Base-by-base conservation (phyloP, 2,888 invertebrate genomes). In the Halictus quadricinctus region DNA sequence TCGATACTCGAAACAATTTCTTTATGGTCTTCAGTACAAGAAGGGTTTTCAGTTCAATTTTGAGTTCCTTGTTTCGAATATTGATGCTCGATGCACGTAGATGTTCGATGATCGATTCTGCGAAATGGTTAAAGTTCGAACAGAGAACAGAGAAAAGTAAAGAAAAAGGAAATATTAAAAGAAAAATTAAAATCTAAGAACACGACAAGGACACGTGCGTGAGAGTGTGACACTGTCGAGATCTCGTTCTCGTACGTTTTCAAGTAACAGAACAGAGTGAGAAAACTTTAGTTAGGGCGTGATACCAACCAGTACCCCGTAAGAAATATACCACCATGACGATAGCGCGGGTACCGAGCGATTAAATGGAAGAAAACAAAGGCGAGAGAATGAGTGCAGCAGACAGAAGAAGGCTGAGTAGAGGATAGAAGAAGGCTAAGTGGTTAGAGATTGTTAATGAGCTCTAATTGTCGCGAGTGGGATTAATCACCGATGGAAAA, bases 281-380 rank as follows among this genome's bases (percentile, higher is more conserved):
- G 87, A 88, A 88, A 88, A 88, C 89, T 85, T 85, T 86, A 80
- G 92, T 92, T 89, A 79, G 92, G 92, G 90, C 91, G 87, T 93
- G 93, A 94, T 94, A 94, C 94, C 94, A 94, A 94, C 94, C 92
- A 93, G 92, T 88, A 94, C 91, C 93, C 89, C 88, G 91, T 92
- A 92, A 91, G 88, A 87, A 88, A 92, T 91, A 79, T 92, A 91
- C 92, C 93, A 93, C 92, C 93, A 92, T 86, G 90, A 92, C 89
- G 90, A 88, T 70, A 76, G 64, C 64, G 64, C 29, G 70, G 10
- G 13, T 25, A 25, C 25, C 60, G 48, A 21, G 5, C 43, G 60
- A 15, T 48, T 46, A 13, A 18, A 69, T 43, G 50, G 48, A 72
- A 18, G 29, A 29, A 50, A 73, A 15, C 15, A 18, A 74, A 41